Evolutionary conservation across 2,797 vertebrate species (phyloP), one percentile per base, ranked within the genome.

Genomic region (Onychomys arenicola): DNA sequence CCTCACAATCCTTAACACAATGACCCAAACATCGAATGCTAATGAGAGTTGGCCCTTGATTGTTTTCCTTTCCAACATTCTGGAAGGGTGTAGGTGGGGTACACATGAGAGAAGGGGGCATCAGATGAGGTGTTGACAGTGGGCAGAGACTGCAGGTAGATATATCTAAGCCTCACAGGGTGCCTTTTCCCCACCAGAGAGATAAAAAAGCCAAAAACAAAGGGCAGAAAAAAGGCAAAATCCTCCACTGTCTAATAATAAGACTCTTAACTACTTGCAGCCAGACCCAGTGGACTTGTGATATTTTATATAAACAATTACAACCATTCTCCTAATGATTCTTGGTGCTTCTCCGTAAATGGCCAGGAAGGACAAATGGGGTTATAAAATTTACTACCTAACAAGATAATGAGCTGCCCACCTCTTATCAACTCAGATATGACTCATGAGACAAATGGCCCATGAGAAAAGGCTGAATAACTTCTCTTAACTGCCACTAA

Each of bases 1-100:
- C 46, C n/a, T 88, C 89, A 94, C 85, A 81, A 95, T 90, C 29
- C 29, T 95, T 91, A 92, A 82, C 65, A 73, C 19, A 27, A 12
- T 67, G 32, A 57, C 76, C 52, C 32, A 40, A 81, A 86, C 40
- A 93, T 52, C 16, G 37, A 69, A n/a, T n/a, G 14, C 63, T 65
- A 61, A 52, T 57, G 40, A 78, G 82, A 91, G 37, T 2, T 81
- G 37, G 37, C 27, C 69, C 17, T 75, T 80, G 29, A 29, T 55
- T n/a, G 34, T 19, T 46, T 84, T 37, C 32, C 49, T 23, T 59
- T 89, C n/a, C 37, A 43, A 46, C 8, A 17, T 81, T 73, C 29
- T 34, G 76, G 65, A 59, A 46, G 29, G 43, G 3, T 91, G 12
- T 84, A 1, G 13, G 37, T 37, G n/a, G 32, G 86, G 13, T 49